These are phyloP conservation scores for Eubucco bourcierii DNA, from an alignment of 2,113 vertebrate genomes.

Conservation along the genomic window DNA sequence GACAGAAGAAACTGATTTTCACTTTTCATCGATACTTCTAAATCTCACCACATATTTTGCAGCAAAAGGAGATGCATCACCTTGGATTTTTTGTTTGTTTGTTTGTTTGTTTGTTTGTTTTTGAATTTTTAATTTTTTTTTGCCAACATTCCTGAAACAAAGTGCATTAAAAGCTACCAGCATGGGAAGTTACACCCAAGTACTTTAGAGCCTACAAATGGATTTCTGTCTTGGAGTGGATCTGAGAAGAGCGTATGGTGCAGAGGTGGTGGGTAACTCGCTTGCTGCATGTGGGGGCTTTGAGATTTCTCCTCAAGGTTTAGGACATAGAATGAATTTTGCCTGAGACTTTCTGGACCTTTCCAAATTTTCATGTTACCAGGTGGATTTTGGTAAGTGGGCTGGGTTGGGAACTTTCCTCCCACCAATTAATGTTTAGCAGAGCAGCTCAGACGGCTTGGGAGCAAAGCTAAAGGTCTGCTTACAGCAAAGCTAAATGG, in stretches of 20 bases:
- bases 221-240: constrained; percentile 5
- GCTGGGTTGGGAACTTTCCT: too few species aligned
- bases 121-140: too few species aligned
- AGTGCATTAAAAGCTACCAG: not conserved
- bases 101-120: too few species aligned
- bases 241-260: not conserved
- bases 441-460: too few species aligned
- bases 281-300: not conserved
- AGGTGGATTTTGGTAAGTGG: not conserved
- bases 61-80: constrained; percentile 20
- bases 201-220: constrained; percentile 32
- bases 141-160: constrained; percentile 11
- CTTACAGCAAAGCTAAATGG: too few species aligned
- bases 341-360: not conserved
- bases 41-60: constrained; percentile 41
- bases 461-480: too few species aligned
- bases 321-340: not conserved
- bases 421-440: too few species aligned
- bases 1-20: constrained; percentile 65
- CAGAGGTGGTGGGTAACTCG: not conserved
- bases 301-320: not conserved
- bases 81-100: not conserved
- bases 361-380: not conserved
- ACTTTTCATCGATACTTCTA: constrained; percentile 56
- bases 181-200: not conserved